Base-by-base conservation (phyloP, 2,888 invertebrate genomes). In the Ptilodon capucinus region DNA sequence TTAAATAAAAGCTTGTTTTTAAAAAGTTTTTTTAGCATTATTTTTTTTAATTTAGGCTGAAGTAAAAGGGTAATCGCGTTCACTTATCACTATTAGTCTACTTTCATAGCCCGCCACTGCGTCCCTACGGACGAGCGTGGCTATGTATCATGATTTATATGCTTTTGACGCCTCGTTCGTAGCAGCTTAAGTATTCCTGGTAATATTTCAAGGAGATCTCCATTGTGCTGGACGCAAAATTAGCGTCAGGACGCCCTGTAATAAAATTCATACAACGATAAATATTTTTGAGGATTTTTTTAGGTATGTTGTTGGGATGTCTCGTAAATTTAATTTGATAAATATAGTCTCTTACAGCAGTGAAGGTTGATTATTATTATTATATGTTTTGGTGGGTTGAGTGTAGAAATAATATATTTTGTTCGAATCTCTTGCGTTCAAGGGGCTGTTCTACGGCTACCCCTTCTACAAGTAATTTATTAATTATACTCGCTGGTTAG, bases 121-220 rank as follows among this genome's bases (percentile, higher is more conserved):
- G 19, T 19, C 38, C 38, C 9, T 38, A 38, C 18, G 38, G 19
- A 38, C 38, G 19, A 18, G 38, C 38, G 18, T 38, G 38, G 34
- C 13, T 34, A 40, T 50, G 47, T 60, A 60, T 60, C 54, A 55
- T 60, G 64, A 67, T 67, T 60, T 60, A 67, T 51, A 54, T 30
- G 45, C 39, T 46, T 53, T 50, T 49, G 57, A 60, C 50, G 42
- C 48, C 21, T 49, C 34, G 23, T 32, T 23, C 44, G 53, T 49
- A 51, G 51, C 48, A 63, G 47, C 60, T 64, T 52, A 55, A 57
- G 40, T 40, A 40, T 40, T 23, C 40, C 9, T 25, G 40, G 40
- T 40, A 40, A 40, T 40, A 40, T 42, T 50, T 40, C 39, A 34
- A 14, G 36, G 7, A 13, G 23, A 32, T 25, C 44, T 28, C 21